Evolutionary conservation across 2,797 vertebrate genomes (phyloP), one percentile per base, ranked within the genome.

Genomic region (Mallotus villosus): DNA sequence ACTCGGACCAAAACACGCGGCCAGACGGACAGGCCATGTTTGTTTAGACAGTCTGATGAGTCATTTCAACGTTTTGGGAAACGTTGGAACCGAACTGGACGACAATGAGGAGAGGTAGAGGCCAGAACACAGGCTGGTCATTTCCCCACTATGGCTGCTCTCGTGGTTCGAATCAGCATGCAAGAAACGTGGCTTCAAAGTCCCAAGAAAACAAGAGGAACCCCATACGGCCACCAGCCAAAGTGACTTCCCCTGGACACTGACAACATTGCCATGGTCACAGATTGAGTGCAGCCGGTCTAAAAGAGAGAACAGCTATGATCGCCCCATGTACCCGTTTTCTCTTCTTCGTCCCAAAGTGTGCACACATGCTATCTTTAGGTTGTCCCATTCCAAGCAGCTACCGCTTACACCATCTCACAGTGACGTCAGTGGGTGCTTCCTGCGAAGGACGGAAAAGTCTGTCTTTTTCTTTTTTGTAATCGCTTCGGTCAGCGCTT

Each of bases 221-320:
- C 87, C 92, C 92, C 91, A 90, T 86, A 90, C 75, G 86, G 85
- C 86, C 90, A 83, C 82, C 81, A 67, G 82, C 88, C 83, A 89
- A 84, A 82, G 81, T 84, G 86, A 90, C 92, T 92, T 93, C 88
- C 88, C 90, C 87, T 74, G 84, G 85, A 84, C 84, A 79, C 59
- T 24, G 87, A 78, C 67, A 55, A 85, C 83, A 93, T 91, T 87
- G 84, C 92, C 91, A 93, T 92, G 93, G 93, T 90, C 93, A 95
- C 91, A 90, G 84, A 84, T 79, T 88, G 79, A 88, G 75, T 62
- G 25, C 73, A 79, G 41, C 68, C 67, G 64, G 71, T 82, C 80
- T 72, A 78, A 73, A 73, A 78, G 84, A 90, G 90, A 55, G 11
- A 17, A 4, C 16, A 55, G 19, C 19, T 55, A 4, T n/a, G 19